Evolutionary conservation across 2,113 vertebrate species (phyloP), one percentile per base, ranked within the genome.

Genomic region (Sakesphorus luctuosus): DNA sequence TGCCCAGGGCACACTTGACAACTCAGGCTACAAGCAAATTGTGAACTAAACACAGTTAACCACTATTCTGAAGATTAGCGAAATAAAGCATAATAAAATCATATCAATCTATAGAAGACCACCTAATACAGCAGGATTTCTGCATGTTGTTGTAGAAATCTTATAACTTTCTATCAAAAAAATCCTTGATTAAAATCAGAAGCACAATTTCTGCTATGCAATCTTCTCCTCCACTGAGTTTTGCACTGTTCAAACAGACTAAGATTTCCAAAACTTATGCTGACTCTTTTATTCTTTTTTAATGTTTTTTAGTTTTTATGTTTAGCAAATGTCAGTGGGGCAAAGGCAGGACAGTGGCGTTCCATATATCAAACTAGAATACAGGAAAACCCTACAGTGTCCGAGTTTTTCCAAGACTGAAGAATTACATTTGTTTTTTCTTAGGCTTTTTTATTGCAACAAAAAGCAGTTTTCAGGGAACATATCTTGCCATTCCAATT

Each of bases 81-180:
- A 94, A 96, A 83, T 94, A 87, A 90, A 85, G 13, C 40, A 67
- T 85, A 93, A 93, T 76, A 86, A 89, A 86, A 89, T 73, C 66
- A 67, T 71, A 40, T 40, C 40, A 92, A 68, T 46, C 52, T 84
- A 68, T 63, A 89, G 28, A 58, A 84, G 80, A 68, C 13, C 14
- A 50, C 31, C 21, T 68, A 87, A 87, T 62, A 55, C 55, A 79
- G 43, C 47, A 67, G 35, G 24, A 47, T 43, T 95, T 91, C 69
- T 61, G 21, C 25, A 66, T n/a, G 20, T 19, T 16, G 59, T 55
- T 66, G 53, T 16, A 88, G 44, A 90, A 61, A 10, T 40, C n/a
- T 33, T 17, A 52, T 40, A 80, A 73, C 28, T 46, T 92, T 43
- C 24, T 24, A 74, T 31, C 21, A 18, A 76, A 68, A 53, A 29